phyloP scores from a whole-genome alignment of 2,797 vertebrate species.

The Diplodus sargus region DNA sequence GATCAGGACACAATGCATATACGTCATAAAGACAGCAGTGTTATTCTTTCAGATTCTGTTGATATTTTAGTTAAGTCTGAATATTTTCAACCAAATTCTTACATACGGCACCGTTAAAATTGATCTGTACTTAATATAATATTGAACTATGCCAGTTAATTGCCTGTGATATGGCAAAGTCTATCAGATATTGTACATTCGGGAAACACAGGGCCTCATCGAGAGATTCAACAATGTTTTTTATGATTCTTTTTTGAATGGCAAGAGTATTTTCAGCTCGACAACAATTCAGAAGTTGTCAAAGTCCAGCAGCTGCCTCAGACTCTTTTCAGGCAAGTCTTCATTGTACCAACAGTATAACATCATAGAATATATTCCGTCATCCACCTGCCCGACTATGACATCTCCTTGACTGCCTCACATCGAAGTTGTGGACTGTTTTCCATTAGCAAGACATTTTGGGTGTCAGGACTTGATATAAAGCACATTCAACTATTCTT shows the following conservation, averaged over 20 bases:
- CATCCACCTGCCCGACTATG: neutral
- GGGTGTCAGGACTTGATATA: neutral
- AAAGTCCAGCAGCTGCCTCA: neutral
- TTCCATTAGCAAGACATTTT: conserved; percentile 4
- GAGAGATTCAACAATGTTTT: neutral
- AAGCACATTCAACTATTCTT: neutral
- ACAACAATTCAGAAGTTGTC: conserved; percentile 3
- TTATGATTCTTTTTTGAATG: neutral
- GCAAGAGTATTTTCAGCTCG: neutral
- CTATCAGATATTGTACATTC: neutral
- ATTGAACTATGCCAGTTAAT: neutral
- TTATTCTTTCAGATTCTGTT: too few relatives aligned
- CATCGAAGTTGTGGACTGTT: neutral
- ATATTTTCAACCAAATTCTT: too few relatives aligned
- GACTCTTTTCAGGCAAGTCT: neutral
- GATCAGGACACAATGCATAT: too few relatives aligned
- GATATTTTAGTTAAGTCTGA: too few relatives aligned
- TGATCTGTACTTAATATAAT: neutral
- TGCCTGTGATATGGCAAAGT: neutral
- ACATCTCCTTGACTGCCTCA: neutral
- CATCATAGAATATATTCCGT: neutral
- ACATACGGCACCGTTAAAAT: too few relatives aligned
- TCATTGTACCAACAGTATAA: neutral
- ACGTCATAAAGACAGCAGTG: too few relatives aligned
- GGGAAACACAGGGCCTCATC: neutral